Conservation (phyloP, 1,140 invertebrate genomes). For the Apis dorsata region DNA sequence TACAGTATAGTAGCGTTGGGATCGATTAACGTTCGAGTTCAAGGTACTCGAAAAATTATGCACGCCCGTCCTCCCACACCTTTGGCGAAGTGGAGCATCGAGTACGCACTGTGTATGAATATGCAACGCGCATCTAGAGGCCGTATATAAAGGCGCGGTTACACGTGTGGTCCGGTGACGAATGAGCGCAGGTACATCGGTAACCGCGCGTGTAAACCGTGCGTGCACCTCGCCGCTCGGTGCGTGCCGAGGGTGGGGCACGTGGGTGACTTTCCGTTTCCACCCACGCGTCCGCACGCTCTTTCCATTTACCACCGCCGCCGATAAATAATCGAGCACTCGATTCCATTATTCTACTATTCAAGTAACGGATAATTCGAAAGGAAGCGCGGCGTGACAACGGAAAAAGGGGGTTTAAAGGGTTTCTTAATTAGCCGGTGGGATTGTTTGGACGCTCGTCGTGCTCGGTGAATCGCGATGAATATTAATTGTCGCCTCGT, state of each 20-base stretch:
- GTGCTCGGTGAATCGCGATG: slow-evolving; percentile 10
- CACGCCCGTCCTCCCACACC: slow-evolving; percentile 70
- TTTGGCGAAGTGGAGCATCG: slow-evolving; percentile 65
- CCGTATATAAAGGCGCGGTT: slow-evolving; percentile 48
- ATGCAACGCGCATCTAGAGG: slow-evolving; percentile 63
- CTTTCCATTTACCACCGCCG: slow-evolving; percentile 39
- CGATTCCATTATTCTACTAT: too few species aligned
- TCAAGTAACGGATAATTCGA: slow-evolving; percentile 17
- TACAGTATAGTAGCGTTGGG: slow-evolving; percentile 11
- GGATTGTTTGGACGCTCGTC: not conserved
- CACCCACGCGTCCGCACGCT: slow-evolving; percentile 61
- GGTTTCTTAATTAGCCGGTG: slow-evolving; percentile 53
- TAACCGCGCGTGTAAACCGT: slow-evolving; percentile 64
- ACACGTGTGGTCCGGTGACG: slow-evolving; percentile 59
- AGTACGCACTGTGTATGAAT: slow-evolving; percentile 62
- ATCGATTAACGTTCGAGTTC: slow-evolving; percentile 58
- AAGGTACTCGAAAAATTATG: slow-evolving; percentile 65
- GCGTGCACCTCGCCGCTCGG: slow-evolving; percentile 44
- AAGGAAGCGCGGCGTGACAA: not conserved
- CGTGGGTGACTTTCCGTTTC: slow-evolving; percentile 66
- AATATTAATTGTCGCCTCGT: slow-evolving; percentile 20
- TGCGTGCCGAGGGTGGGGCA: slow-evolving; percentile 65
- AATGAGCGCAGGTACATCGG: slow-evolving; percentile 63
- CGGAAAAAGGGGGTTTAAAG: slow-evolving; percentile 24
- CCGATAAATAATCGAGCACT: slow-evolving; percentile 51